These are phyloP conservation scores for Heteromurus nitidus DNA, from an alignment of 2,888 invertebrate species.

Conservation along the genomic window DNA sequence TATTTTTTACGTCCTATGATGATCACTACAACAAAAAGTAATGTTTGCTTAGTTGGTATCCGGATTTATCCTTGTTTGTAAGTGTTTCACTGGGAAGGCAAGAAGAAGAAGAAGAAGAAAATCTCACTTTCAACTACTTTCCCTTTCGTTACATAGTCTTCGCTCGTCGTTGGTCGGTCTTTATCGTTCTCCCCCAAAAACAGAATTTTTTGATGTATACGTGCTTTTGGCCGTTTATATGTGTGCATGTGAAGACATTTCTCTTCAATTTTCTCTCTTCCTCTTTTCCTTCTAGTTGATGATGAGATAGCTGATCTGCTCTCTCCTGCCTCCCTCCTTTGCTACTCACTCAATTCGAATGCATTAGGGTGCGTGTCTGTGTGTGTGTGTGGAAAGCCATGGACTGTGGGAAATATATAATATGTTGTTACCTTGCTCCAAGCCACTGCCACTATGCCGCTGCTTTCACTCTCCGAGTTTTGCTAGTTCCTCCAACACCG, in stretches of 20 bases:
- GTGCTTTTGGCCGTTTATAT: too few relatives aligned
- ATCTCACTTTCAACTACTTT: conserved; percentile 50
- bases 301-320: conserved; percentile 44
- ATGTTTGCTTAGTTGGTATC: conserved; percentile 46
- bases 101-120: conserved; percentile 17
- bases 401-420: conserved; percentile 27
- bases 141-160: conserved; percentile 27
- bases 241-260: conserved; percentile 56
- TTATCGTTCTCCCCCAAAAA: conserved; percentile 52
- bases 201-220: too few relatives aligned
- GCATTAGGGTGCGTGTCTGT: conserved; percentile 11
- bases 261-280: conserved; percentile 43
- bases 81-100: conserved; percentile 47
- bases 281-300: conserved; percentile 39
- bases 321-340: not conserved
- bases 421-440: conserved; percentile 23
- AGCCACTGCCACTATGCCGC: conserved; percentile 5
- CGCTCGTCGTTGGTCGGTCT: conserved; percentile 49
- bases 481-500: not conserved
- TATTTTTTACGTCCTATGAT: conserved; percentile 8
- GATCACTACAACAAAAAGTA: conserved; percentile 35
- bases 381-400: conserved; percentile 13
- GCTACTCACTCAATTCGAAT: conserved; percentile 32
- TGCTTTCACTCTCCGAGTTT: not conserved
- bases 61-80: conserved; percentile 49